Conservation (phyloP, 2,797 vertebrate genomes). For the Toxotes lorentzi region DNA sequence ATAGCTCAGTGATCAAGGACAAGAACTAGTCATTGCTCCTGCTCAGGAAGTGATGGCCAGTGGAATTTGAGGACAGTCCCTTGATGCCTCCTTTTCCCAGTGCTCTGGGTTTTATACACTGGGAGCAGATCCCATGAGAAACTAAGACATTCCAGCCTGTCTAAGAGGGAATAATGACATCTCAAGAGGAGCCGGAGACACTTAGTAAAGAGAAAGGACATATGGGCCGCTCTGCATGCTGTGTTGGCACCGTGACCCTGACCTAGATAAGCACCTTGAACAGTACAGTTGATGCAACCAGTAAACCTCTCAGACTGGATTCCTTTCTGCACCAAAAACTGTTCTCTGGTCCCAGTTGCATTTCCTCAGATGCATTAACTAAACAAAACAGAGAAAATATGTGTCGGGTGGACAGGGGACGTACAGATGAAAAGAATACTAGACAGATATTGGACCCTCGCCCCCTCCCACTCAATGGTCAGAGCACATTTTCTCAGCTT, state of each 20-base stretch:
- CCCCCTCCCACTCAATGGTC: conserved; percentile 15
- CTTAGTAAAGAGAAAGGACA: neutral
- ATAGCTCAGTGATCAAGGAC: conserved; percentile 32
- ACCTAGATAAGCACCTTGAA: neutral
- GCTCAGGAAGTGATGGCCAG: neutral
- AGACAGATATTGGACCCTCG: too few species aligned
- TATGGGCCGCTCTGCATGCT: neutral
- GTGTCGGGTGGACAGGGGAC: neutral
- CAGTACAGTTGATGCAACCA: neutral
- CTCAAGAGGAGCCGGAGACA: conserved; percentile 2
- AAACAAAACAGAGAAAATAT: neutral
- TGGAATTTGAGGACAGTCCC: neutral
- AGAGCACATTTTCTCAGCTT: conserved; percentile 35
- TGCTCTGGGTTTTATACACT: neutral
- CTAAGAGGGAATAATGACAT: neutral
- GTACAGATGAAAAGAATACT: neutral
- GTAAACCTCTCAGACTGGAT: neutral
- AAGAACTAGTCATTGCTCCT: neutral
- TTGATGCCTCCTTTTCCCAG: neutral
- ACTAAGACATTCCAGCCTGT: neutral
- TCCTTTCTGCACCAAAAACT: neutral
- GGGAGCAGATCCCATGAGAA: conserved; percentile 10
- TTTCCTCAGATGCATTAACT: too few species aligned
- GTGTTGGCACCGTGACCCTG: conserved; percentile 7
- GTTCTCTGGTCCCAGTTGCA: neutral